phyloP scores from a whole-genome alignment of 2,888 invertebrate species.

The Temnothorax rugatulus region DNA sequence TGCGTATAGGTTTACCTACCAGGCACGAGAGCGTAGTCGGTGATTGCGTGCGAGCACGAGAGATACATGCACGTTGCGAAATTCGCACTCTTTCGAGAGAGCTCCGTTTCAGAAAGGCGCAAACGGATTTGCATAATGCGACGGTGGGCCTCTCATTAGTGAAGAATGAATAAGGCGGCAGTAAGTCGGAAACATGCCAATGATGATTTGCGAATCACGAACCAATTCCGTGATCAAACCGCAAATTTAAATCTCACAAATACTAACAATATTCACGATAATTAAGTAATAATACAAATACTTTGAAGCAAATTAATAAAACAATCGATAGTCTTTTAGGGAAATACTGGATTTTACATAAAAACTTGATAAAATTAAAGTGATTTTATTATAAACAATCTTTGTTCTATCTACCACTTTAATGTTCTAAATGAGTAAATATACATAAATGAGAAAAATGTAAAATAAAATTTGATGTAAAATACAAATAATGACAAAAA shows the following conservation, averaged over 20 bases:
- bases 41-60: slow-evolving; percentile 48
- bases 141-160: slow-evolving; percentile 23
- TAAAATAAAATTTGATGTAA: neutral
- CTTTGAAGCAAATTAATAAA: neutral
- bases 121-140: slow-evolving; percentile 46
- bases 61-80: slow-evolving; percentile 53
- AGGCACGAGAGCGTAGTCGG: slow-evolving; percentile 30
- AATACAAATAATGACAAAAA: neutral
- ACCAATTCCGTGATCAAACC: neutral
- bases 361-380: neutral
- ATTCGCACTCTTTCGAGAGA: slow-evolving; percentile 52
- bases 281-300: neutral
- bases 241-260: neutral
- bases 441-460: neutral
- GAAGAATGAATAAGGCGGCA: neutral
- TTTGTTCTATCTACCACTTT: neutral
- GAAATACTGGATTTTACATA: neutral
- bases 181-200: neutral
- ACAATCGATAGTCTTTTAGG: neutral
- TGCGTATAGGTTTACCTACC: slow-evolving; percentile 55
- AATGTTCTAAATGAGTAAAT: neutral
- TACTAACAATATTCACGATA: neutral
- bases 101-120: slow-evolving; percentile 43
- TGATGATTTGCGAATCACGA: neutral
- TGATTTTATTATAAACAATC: neutral